These are phyloP conservation scores for Leptinotarsa peninsularis DNA, from an alignment of 2,888 invertebrate species.

Conservation along the genomic window DNA sequence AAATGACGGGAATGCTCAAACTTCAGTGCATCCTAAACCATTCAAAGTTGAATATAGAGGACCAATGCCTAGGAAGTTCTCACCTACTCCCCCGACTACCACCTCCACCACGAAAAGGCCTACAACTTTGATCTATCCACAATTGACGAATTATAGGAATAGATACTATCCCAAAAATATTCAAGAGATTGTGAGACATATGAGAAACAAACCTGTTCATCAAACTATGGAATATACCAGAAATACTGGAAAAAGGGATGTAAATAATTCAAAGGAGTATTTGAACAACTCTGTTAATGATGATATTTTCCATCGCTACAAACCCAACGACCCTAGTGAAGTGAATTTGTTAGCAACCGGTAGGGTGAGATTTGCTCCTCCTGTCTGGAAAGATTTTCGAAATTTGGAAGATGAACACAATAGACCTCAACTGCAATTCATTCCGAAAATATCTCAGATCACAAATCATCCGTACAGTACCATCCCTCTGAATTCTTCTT, in stretches of 20 bases:
- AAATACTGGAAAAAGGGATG: conserved; percentile 25
- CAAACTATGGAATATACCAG: conserved; percentile 15
- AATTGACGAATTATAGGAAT: conserved; percentile 45
- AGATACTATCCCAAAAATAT: conserved; percentile 58
- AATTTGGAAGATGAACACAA: conserved; percentile 29
- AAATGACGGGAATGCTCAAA: conserved; percentile 21
- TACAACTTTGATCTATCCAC: conserved; percentile 50
- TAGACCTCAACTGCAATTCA: neutral
- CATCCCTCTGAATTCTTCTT: neutral
- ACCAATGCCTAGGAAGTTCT: conserved; percentile 55
- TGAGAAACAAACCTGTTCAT: conserved; percentile 38
- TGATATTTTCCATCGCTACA: conserved; percentile 78
- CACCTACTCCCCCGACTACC: conserved; percentile 39
- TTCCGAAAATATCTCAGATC: neutral
- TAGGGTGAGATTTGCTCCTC: conserved; percentile 65
- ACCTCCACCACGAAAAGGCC: conserved; percentile 41
- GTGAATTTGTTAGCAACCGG: conserved; percentile 78
- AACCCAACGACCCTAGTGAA: conserved; percentile 80
- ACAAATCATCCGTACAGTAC: neutral
- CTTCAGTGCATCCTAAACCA: conserved; percentile 49
- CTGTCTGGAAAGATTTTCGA: conserved; percentile 53
- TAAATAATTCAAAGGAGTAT: neutral
- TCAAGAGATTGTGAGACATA: conserved; percentile 59
- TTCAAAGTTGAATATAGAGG: conserved; percentile 55
- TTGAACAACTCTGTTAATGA: neutral